These are phyloP conservation scores for Drosophila kanapiae DNA, from an alignment of 1,140 invertebrate species.

Conservation along the genomic window DNA sequence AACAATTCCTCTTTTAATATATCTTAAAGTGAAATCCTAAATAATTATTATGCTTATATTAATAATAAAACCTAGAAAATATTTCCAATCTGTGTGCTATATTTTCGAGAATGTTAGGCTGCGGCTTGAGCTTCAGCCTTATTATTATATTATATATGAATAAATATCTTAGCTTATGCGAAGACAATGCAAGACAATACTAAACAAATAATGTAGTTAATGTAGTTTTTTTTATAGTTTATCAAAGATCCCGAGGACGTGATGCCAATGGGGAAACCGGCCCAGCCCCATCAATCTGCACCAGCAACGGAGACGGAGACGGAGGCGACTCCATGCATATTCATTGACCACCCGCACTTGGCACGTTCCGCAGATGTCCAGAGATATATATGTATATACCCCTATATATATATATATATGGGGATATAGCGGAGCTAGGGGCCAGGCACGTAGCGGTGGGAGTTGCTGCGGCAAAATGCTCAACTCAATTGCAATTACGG, in stretches of 20 bases:
- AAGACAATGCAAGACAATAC: not conserved
- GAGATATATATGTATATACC: not conserved
- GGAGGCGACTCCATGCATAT: slow-evolving; percentile 62
- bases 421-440: not conserved
- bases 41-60: too few species aligned
- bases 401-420: not conserved
- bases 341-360: slow-evolving; percentile 67
- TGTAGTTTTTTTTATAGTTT: too few species aligned
- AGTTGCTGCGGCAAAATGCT: slow-evolving; percentile 52
- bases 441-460: slow-evolving; percentile 48
- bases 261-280: not conserved
- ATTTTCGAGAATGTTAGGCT: too few species aligned
- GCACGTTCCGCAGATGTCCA: slow-evolving; percentile 23
- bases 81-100: too few species aligned
- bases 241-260: not conserved
- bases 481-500: slow-evolving; percentile 77
- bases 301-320: slow-evolving; percentile 1
- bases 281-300: slow-evolving; percentile 23
- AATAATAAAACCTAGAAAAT: too few species aligned
- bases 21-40: too few species aligned
- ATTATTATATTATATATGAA: too few species aligned
- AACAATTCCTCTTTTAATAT: too few species aligned
- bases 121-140: too few species aligned
- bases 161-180: not conserved
- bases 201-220: too few species aligned